Evolutionary conservation across 1,140 invertebrate genomes (phyloP).

Genomic region (Paramacrobiotus metropolitanus): DNA sequence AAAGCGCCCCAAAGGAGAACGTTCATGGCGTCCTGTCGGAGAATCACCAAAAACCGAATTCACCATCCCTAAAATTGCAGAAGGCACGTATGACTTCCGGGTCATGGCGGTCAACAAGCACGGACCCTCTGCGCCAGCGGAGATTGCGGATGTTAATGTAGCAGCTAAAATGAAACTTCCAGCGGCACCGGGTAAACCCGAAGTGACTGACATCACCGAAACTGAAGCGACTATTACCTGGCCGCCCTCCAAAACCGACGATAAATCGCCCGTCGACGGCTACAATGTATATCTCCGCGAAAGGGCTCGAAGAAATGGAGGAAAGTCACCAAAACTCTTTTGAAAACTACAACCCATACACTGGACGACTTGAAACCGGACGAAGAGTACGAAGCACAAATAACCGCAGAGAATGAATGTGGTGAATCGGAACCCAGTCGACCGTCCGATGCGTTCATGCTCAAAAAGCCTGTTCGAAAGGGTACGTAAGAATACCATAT

Average conservation of each 20-base stretch:
- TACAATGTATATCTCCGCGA: neutral
- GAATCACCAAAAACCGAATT: neutral
- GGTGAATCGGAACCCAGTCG: neutral
- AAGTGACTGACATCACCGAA: neutral
- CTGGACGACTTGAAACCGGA: neutral
- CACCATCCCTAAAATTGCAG: neutral
- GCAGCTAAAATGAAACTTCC: constrained; percentile 11
- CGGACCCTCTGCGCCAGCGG: constrained; percentile 27
- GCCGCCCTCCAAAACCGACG: neutral
- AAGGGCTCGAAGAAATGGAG: neutral
- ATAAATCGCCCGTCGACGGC: neutral
- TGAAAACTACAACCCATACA: neutral
- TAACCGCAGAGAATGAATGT: neutral
- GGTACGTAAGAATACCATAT: neutral
- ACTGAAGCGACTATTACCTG: neutral
- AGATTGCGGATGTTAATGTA: constrained; percentile 18
- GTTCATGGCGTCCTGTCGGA: neutral
- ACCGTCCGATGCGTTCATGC: neutral
- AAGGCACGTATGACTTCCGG: constrained; percentile 28
- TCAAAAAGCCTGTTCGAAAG: neutral
- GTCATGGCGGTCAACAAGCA: constrained; percentile 48
- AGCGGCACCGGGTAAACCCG: neutral
- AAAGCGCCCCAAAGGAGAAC: constrained; percentile 35
- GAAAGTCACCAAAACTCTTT: neutral
- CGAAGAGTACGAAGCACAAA: neutral